Evolutionary conservation across 2,797 vertebrate species (phyloP).

Genomic region (Eutrigla gurnardus): DNA sequence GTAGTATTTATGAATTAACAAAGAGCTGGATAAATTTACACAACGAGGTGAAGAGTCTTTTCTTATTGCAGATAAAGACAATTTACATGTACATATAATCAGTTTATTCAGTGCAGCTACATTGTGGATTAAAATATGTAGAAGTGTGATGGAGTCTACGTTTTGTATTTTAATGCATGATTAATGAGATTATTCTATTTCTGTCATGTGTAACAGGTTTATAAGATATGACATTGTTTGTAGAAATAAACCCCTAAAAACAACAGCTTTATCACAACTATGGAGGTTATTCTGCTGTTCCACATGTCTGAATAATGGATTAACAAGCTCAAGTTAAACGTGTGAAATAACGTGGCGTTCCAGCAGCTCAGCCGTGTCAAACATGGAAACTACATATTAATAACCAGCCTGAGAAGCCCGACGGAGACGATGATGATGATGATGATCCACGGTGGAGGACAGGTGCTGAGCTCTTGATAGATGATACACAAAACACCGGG

Average conservation of each 20-base stretch:
- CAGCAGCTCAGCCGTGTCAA: not conserved
- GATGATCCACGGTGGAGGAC: slow-evolving; percentile 9
- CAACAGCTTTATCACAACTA: too few species aligned
- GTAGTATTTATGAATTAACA: not conserved
- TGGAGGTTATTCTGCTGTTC: too few species aligned
- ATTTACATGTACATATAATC: not conserved
- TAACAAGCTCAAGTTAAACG: too few species aligned
- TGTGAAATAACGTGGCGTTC: too few species aligned
- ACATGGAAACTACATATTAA: slow-evolving; percentile 8
- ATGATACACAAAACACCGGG: slow-evolving; percentile 55
- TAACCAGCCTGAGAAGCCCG: slow-evolving; percentile 7
- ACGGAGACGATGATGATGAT: slow-evolving; percentile 41
- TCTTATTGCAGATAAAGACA: not conserved
- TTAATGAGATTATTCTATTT: not conserved
- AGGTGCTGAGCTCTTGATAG: slow-evolving; percentile 29
- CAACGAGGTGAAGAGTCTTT: not conserved
- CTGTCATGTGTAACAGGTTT: not conserved
- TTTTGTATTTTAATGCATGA: slow-evolving; percentile 11
- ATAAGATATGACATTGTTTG: too few species aligned
- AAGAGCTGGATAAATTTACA: not conserved
- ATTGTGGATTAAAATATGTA: not conserved
- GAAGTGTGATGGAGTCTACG: not conserved
- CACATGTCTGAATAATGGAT: too few species aligned
- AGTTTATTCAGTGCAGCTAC: not conserved
- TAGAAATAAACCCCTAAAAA: too few species aligned